These are phyloP conservation scores for Pachycephala philippinensis DNA, from an alignment of 2,113 vertebrate genomes.

Conservation along the genomic window DNA sequence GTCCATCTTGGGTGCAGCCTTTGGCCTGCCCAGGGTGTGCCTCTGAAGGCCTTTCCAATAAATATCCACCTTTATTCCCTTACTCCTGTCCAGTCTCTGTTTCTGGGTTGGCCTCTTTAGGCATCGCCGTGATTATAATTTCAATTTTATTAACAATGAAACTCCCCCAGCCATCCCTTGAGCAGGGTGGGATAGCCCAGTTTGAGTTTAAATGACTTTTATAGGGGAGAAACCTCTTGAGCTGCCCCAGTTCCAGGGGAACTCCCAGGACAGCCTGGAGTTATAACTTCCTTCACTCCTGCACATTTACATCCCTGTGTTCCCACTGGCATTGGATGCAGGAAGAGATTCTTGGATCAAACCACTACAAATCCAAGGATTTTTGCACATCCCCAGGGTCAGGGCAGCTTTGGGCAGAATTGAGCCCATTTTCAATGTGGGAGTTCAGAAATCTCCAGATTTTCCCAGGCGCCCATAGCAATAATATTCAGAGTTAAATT, in stretches of 20 bases:
- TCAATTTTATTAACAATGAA: not conserved
- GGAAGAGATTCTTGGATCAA: not conserved
- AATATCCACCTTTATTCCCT: too few relatives aligned
- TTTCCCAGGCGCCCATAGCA: not conserved
- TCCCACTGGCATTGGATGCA: accelerated
- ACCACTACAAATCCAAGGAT: not conserved
- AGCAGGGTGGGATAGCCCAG: not conserved
- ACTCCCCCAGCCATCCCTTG: not conserved
- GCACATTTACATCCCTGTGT: accelerated
- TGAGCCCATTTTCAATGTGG: not conserved
- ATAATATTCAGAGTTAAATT: not conserved
- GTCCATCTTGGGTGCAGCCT: too few relatives aligned
- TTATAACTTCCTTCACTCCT: not conserved
- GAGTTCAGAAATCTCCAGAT: not conserved
- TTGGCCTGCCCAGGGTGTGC: too few relatives aligned
- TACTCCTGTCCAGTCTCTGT: too few relatives aligned
- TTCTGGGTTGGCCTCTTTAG: too few relatives aligned
- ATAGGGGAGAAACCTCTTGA: not conserved
- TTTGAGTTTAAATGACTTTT: not conserved
- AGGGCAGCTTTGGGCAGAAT: not conserved
- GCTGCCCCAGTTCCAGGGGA: not conserved
- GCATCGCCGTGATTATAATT: not conserved
- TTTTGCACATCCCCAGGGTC: not conserved
- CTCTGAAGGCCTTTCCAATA: too few relatives aligned
- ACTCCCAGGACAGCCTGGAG: not conserved